Base-by-base conservation (phyloP, 2,113 vertebrate genomes). In the Calyptommatus sinebrachiatus region DNA sequence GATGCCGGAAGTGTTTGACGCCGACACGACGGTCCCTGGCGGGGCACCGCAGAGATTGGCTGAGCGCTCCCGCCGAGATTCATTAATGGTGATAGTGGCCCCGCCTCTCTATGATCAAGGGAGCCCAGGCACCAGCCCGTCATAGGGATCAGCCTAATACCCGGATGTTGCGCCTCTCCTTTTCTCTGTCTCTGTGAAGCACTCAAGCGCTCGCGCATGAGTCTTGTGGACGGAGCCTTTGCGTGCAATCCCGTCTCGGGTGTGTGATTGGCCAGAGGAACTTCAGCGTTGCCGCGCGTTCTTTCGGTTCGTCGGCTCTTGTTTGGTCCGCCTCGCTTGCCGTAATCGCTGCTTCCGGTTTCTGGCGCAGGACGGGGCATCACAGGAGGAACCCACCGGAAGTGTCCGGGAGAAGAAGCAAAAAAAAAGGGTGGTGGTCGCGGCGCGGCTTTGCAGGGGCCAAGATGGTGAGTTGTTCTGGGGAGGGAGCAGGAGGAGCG, bases 381-480 rank as follows among this genome's bases (percentile, higher is more conserved):
- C 35, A 41, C 35, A 41, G 78, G 29, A 14, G 57, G 1, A 46
- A 50, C n/a, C 29, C 26, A 45, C 63, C 79, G 72, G 79, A 81
- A 81, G 72, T n/a, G 72, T 7, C 12, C 11, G 26, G 29, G 28
- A 45, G 16, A 2, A 65, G 63, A n/a, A 20, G 62, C 8, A 4
- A 28, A n/a, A 12, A n/a, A 12, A 21, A 63, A 24, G 62, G 50
- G 1, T 35, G 31, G 18, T 11, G 9, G 2, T 28, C 1, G 5
- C 22, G 21, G 1, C 28, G 72, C 10, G 20, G 31, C 28, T 45
- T 60, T 18, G 78, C 29, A 31, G 70, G 26, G 24, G 35, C 16
- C 72, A 69, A 75, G 35, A 81, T 81, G 79, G 79, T 81, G 79
- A 81, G 79, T 74, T 24, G 7, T 50, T 9, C 53, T 28, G 35